Evolutionary conservation across 1,140 invertebrate species (phyloP), one percentile per base, ranked within the genome.

Genomic region (Rhopalosiphum padi): DNA sequence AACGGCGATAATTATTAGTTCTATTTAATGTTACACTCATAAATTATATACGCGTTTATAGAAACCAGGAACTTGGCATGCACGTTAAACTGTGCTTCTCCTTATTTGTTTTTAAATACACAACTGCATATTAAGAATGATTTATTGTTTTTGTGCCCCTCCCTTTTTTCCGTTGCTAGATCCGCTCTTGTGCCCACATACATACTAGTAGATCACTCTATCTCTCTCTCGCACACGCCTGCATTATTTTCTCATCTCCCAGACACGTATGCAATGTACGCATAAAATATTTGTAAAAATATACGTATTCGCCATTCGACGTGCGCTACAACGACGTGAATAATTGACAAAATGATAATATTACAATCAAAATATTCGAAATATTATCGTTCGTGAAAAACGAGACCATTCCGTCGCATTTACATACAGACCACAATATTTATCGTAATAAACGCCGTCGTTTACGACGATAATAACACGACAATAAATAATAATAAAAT

Each of bases 31-130:
- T n/a, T n/a, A n/a, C 60, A 77, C 60, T 77, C 60, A 18, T 77
- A 77, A 77, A 77, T 77, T 77, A 77, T n/a, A 35, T 11, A 11
- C 30, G n/a, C 60, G 60, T 77, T 77, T n/a, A 60, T n/a, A 35
- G 60, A 77, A 77, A 77, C 60, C 60, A 77, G 60, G 60, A 77
- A 77, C 60, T 77, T n/a, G 60, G 60, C 60, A n/a, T 77, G 15
- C n/a, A 35, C n/a, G 60, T 77, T n/a, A 68, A 15, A n/a, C 30
- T 77, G 60, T 35, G 60, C 60, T 77, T 77, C n/a, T 77, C 60
- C 60, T 77, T 77, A 77, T 77, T 77, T 77, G 60, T 77, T 77
- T 77, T 77, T 77, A 77, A 77, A 77, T 77, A 77, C 60, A 77
- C 60, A 77, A 77, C 30, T 77, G 60, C 30, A 68, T n/a, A 68